phyloP scores from a whole-genome alignment of 2,113 vertebrate species.

The Nesogale talazaci region DNA sequence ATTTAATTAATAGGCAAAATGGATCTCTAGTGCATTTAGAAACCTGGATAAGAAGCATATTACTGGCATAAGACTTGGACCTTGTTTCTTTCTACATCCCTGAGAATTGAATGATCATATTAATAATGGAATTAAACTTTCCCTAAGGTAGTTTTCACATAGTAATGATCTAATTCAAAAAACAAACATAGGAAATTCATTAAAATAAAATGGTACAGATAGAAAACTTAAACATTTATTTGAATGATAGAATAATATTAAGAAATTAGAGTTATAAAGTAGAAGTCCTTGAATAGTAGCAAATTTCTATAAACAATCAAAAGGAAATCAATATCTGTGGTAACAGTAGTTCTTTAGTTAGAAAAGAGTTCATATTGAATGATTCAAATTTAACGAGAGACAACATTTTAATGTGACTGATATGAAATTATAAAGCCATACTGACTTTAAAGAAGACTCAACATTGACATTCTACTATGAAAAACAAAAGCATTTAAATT shows the following conservation, averaged over 20 bases:
- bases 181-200: not conserved
- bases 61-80: not conserved
- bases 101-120: slow-evolving; percentile 11
- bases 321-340: not conserved
- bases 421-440: slow-evolving; percentile 30
- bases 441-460: slow-evolving; percentile 33
- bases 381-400: slow-evolving; percentile 31
- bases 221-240: slow-evolving; percentile 23
- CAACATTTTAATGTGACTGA: not conserved
- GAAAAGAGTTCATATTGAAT: not conserved
- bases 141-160: slow-evolving; percentile 14
- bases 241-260: not conserved
- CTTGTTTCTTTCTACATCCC: not conserved
- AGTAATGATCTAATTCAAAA: slow-evolving; percentile 42
- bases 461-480: not conserved
- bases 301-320: not conserved
- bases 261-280: slow-evolving; percentile 7
- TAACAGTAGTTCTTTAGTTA: not conserved
- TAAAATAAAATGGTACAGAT: not conserved
- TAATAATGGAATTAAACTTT: not conserved
- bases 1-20: not conserved
- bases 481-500: not conserved
- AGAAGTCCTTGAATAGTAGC: not conserved
- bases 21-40: not conserved
- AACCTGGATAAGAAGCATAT: not conserved